phyloP scores from a whole-genome alignment of 92 coral and sea anemone species.

The Epizoanthus illoricatus region DNA sequence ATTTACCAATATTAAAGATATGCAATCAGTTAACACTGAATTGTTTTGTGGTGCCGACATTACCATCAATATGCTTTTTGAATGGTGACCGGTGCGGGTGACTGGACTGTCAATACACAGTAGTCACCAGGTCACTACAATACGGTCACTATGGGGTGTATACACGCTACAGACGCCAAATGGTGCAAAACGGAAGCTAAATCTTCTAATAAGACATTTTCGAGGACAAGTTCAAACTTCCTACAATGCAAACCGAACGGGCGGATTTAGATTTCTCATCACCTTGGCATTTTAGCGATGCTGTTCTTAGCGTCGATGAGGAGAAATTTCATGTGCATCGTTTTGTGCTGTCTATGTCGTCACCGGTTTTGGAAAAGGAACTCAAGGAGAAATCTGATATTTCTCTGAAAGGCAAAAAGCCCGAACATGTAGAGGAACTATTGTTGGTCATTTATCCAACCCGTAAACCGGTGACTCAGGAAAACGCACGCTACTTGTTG shows the following conservation, averaged over 20 bases:
- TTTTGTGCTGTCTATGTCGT: constrained; percentile 21
- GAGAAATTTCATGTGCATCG: neutral
- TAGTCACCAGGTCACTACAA: too few species aligned
- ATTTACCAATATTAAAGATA: too few species aligned
- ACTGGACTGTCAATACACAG: too few species aligned
- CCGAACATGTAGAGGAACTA: constrained; percentile 2
- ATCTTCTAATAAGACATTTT: neutral
- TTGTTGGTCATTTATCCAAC: constrained; percentile 18
- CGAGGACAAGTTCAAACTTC: neutral
- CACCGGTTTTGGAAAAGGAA: constrained; percentile 2
- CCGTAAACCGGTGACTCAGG: constrained; percentile 4
- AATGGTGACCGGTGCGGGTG: too few species aligned
- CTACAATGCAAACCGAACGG: neutral
- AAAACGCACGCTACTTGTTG: constrained; percentile 2
- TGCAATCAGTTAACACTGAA: too few species aligned
- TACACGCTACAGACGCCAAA: neutral
- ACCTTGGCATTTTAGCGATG: constrained; percentile 24
- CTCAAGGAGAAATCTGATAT: neutral
- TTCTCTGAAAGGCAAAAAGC: neutral
- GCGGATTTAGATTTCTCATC: constrained; percentile 6
- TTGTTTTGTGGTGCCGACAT: too few species aligned
- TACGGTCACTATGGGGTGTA: too few species aligned
- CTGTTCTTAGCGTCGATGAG: neutral
- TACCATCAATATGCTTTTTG: too few species aligned
- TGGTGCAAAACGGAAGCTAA: constrained; percentile 4